phyloP scores from a whole-genome alignment of 2,113 vertebrate species.

The Vicugna pacos region DNA sequence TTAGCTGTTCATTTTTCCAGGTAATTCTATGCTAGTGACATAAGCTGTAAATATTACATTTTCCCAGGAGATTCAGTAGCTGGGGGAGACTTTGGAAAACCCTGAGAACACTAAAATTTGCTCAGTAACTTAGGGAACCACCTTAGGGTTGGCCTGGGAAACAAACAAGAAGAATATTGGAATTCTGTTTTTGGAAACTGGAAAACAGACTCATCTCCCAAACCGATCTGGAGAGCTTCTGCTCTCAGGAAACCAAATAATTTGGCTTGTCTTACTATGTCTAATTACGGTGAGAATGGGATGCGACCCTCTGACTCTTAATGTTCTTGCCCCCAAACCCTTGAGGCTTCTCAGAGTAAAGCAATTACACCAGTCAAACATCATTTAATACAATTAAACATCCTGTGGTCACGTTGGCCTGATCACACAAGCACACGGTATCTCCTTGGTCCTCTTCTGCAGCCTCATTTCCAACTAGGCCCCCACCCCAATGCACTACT shows the following conservation, averaged over 20 bases:
- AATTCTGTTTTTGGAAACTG: background rate
- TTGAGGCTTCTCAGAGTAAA: background rate
- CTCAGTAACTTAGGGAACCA: background rate
- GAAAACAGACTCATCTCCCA: background rate
- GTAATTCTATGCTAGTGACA: background rate
- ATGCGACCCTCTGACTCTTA: background rate
- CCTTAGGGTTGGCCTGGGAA: background rate
- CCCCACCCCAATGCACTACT: too few species aligned
- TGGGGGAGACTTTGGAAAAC: background rate
- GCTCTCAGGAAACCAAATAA: background rate
- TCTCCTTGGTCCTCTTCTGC: background rate
- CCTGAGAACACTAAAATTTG: background rate
- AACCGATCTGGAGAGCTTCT: background rate
- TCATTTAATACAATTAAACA: background rate
- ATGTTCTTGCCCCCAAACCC: background rate
- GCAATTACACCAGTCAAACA: background rate
- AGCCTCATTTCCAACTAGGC: background rate
- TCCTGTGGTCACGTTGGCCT: rapidly evolving
- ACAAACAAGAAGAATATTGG: background rate
- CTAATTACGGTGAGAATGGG: background rate
- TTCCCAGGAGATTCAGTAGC: background rate
- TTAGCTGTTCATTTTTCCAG: background rate
- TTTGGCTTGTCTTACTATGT: background rate
- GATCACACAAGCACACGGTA: rapidly evolving
- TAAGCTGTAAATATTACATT: rapidly evolving